Evolutionary conservation across 1,140 invertebrate genomes (phyloP).

Genomic region (Metaphire vulgaris): DNA sequence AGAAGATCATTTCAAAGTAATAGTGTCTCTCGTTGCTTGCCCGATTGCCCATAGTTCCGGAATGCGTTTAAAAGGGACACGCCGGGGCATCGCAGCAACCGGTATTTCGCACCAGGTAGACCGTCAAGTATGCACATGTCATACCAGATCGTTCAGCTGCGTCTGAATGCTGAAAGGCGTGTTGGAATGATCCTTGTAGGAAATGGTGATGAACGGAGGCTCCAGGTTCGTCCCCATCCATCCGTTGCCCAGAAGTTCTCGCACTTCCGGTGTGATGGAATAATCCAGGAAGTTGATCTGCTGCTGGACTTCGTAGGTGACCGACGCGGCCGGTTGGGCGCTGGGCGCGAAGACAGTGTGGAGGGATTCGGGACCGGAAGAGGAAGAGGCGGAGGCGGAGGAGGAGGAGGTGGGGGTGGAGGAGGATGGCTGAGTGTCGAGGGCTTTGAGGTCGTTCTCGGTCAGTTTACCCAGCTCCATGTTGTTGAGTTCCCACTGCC

Average conservation of each 20-base stretch:
- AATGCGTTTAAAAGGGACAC: no score
- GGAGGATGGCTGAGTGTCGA: conserved; percentile 1
- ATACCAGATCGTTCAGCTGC: no score
- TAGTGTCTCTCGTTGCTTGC: no score
- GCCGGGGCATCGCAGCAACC: no score
- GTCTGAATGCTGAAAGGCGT: no score
- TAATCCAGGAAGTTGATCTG: neutral
- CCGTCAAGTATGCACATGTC: no score
- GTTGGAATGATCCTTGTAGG: no score
- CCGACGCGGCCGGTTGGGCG: neutral
- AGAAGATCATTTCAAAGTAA: no score
- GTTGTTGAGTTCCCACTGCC: conserved; percentile 53
- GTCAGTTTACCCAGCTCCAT: conserved; percentile 62
- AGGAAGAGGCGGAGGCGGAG: neutral
- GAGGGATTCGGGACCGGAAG: neutral
- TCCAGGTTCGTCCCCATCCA: neutral
- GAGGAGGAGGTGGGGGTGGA: neutral
- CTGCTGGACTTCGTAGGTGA: neutral
- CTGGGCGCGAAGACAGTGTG: neutral
- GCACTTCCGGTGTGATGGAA: neutral
- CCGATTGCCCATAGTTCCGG: no score
- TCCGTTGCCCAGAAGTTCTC: neutral
- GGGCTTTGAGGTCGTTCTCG: conserved; percentile 27
- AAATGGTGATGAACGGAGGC: neutral
- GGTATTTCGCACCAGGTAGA: no score